phyloP scores from a whole-genome alignment of 2,797 vertebrate genomes.

The Chaetophractus vellerosus region DNA sequence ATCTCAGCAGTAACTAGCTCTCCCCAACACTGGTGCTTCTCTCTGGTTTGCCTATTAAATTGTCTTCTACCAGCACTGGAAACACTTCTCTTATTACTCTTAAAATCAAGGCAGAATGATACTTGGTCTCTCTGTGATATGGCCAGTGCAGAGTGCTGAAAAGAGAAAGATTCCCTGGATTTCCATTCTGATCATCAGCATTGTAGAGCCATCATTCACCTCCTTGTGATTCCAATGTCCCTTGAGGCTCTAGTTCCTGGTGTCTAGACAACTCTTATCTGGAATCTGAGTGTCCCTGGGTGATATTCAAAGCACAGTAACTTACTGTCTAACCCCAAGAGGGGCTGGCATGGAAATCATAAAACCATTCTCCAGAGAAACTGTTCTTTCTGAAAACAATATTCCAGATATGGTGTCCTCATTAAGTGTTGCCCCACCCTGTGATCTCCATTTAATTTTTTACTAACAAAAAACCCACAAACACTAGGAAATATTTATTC shows the following conservation, averaged over 20 bases:
- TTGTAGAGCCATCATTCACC: neutral
- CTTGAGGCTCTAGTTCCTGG: neutral
- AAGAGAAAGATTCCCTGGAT: neutral
- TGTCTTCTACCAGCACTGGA: neutral
- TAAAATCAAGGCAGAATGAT: neutral
- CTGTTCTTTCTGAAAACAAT: neutral
- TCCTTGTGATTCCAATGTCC: neutral
- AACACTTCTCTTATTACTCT: neutral
- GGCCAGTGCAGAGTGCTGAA: neutral
- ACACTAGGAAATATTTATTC: neutral
- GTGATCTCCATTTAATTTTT: neutral
- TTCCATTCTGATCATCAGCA: neutral
- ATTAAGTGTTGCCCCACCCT: neutral
- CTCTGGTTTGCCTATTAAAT: neutral
- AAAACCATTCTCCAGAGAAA: neutral
- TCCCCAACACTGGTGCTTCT: rapidly evolving
- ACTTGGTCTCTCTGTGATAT: neutral
- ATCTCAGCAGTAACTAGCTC: neutral
- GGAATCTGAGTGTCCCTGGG: neutral
- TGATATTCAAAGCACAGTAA: neutral
- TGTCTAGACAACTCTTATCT: neutral
- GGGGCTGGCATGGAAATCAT: neutral
- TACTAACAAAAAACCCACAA: neutral
- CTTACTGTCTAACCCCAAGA: neutral
- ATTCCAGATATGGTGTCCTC: neutral